A percentile compares a stretch with the other conserved stretches of the same genome.
Evolutionary conservation across 2,797 vertebrate genomes (phyloP).

Genomic region (Paratrypauchen microcephalus): DNA sequence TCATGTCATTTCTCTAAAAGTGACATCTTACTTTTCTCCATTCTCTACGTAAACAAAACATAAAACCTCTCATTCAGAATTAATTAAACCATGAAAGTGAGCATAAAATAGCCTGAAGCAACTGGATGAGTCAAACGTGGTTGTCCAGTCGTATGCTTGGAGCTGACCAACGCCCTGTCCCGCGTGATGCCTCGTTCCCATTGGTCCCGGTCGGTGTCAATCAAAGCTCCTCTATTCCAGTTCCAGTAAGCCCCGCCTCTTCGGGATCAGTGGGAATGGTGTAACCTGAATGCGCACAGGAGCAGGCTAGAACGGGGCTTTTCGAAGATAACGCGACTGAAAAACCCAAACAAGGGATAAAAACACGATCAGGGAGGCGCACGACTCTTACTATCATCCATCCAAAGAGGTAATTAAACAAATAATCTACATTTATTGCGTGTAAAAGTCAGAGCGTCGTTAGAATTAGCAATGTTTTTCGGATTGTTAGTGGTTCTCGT

Average conservation of each 20-base stretch:
- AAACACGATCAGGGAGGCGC: neutral
- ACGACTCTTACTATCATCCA: neutral
- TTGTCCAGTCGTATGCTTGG: neutral
- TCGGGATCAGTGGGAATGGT: slow-evolving; percentile 38
- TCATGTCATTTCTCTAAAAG: no score
- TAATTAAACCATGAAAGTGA: neutral
- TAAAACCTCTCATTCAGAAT: neutral
- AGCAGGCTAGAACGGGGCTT: neutral
- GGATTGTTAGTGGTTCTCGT: slow-evolving; percentile 44
- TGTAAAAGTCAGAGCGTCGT: slow-evolving; percentile 9
- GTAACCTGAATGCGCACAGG: neutral
- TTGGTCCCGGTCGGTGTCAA: slow-evolving; percentile 45
- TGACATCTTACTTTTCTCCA: no score
- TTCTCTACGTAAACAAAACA: no score
- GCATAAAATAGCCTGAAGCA: neutral
- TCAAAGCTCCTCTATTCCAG: slow-evolving; percentile 26
- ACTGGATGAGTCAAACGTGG: neutral
- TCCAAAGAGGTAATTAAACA: slow-evolving; percentile 44
- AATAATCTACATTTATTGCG: neutral
- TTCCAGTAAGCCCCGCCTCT: slow-evolving; percentile 65
- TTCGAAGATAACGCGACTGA: neutral
- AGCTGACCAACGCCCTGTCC: slow-evolving; percentile 22
- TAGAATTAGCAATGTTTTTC: slow-evolving; percentile 40
- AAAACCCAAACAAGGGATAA: neutral
- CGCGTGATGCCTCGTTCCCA: slow-evolving; percentile 12